These are phyloP conservation scores for Centropristis striata DNA, from an alignment of 2,113 vertebrate species.

Conservation along the genomic window DNA sequence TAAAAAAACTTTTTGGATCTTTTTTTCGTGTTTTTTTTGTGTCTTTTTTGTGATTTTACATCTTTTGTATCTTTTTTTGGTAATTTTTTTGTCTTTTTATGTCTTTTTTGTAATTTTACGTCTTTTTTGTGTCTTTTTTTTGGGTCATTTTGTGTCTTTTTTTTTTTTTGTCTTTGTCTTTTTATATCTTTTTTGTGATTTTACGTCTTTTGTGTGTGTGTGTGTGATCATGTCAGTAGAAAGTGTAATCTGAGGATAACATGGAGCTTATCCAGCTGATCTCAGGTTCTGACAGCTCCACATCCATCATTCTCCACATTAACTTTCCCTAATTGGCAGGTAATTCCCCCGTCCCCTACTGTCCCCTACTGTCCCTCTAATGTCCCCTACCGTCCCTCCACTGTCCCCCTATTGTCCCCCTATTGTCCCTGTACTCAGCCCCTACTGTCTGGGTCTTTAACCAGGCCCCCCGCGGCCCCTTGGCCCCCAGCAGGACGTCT, in stretches of 20 bases:
- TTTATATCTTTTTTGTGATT: background rate
- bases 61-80: too few relatives aligned
- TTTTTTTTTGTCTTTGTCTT: too few relatives aligned
- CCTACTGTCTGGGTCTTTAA: conserved; percentile 71
- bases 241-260: conserved; percentile 85
- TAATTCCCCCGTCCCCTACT: conserved; percentile 76
- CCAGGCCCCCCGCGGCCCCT: conserved; percentile 60
- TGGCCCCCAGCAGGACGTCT: conserved; percentile 74
- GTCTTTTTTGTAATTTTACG: too few relatives aligned
- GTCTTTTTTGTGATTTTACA: too few relatives aligned
- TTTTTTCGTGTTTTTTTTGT: too few relatives aligned
- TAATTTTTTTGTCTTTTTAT: too few relatives aligned
- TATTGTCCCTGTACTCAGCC: conserved; percentile 65
- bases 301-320: conserved; percentile 81
- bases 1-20: too few relatives aligned
- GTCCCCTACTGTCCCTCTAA: conserved; percentile 60
- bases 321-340: conserved; percentile 84
- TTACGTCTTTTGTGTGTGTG: conserved; percentile 30
- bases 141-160: too few relatives aligned
- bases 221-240: conserved; percentile 67
- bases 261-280: conserved; percentile 79
- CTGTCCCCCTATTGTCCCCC: conserved; percentile 50
- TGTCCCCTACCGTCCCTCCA: conserved; percentile 58
- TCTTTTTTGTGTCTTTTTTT: too few relatives aligned
- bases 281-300: conserved; percentile 79